Evolutionary conservation across 2,888 invertebrate genomes (phyloP).

Genomic region (Drosophila mulleri): DNA sequence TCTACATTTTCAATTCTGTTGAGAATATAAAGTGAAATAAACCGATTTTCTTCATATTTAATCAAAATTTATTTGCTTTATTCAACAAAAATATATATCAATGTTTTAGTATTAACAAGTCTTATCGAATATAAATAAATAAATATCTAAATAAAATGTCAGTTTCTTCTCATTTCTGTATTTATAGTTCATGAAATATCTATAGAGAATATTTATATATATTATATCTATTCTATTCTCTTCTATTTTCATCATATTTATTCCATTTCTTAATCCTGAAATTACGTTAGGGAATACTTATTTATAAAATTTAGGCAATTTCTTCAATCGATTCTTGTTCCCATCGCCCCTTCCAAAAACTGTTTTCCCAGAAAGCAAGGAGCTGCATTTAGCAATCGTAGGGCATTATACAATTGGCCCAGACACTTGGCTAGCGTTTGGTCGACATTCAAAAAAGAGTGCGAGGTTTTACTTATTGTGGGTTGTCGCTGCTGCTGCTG

Average conservation of each 20-base stretch:
- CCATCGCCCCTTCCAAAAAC: not conserved
- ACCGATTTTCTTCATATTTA: too few relatives aligned
- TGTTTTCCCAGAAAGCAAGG: not conserved
- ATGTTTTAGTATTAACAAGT: too few relatives aligned
- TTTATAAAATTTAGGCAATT: not conserved
- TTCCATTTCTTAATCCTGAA: not conserved
- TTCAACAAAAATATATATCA: too few relatives aligned
- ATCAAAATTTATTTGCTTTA: too few relatives aligned
- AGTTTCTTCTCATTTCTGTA: not conserved
- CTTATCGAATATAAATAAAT: too few relatives aligned
- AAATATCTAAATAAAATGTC: too few relatives aligned
- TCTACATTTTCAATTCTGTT: too few relatives aligned
- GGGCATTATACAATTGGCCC: constrained; percentile 48
- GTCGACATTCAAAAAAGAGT: constrained; percentile 24
- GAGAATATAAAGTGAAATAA: too few relatives aligned
- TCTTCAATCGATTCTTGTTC: not conserved
- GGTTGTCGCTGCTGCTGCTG: constrained; percentile 33
- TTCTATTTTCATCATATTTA: not conserved
- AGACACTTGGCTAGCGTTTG: constrained; percentile 46
- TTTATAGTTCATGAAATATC: not conserved
- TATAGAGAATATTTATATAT: not conserved
- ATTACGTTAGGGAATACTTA: not conserved
- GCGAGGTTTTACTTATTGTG: constrained; percentile 55
- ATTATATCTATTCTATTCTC: too few relatives aligned
- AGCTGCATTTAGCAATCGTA: constrained; percentile 13